A percentile compares a stretch with the other conserved stretches of the same genome.
Evolutionary conservation across 1,140 invertebrate species (phyloP).

Genomic region (Drosophila auraria): DNA sequence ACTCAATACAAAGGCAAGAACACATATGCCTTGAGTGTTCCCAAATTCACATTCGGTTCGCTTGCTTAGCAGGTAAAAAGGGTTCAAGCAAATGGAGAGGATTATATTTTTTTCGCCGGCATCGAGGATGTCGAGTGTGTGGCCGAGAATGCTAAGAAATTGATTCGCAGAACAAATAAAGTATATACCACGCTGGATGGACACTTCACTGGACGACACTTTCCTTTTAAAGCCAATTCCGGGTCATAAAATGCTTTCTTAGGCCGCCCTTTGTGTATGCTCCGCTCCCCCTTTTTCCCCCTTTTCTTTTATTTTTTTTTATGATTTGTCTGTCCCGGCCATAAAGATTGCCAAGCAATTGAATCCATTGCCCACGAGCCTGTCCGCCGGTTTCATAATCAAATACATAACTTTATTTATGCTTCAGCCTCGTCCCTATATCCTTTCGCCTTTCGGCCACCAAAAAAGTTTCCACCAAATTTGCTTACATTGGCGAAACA

Average conservation of each 20-base stretch:
- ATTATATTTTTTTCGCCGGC: slow-evolving; percentile 15
- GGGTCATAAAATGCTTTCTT: slow-evolving; percentile 63
- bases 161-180: slow-evolving; percentile 22
- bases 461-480: slow-evolving; percentile 64
- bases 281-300: neutral
- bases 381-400: slow-evolving; percentile 64
- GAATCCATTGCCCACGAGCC: slow-evolving; percentile 64
- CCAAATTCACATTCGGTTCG: slow-evolving; percentile 12
- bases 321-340: slow-evolving; percentile 31
- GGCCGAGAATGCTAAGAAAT: slow-evolving; percentile 16
- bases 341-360: slow-evolving; percentile 69
- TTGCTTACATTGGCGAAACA: slow-evolving; percentile 79
- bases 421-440: slow-evolving; percentile 3
- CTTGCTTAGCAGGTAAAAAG: slow-evolving; percentile 22
- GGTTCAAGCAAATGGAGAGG: slow-evolving; percentile 38
- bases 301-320: slow-evolving; percentile 12
- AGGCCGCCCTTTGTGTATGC: slow-evolving; percentile 1
- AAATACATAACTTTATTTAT: slow-evolving; percentile 80
- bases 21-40: slow-evolving; percentile 29
- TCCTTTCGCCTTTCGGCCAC: neutral
- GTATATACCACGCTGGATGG: slow-evolving; percentile 11
- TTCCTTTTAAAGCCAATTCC: slow-evolving; percentile 66
- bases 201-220: slow-evolving; percentile 66
- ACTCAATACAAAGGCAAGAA: slow-evolving; percentile 14
- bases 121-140: neutral